phyloP scores from a whole-genome alignment of 2,888 invertebrate species.

The Macrophya annulata region DNA sequence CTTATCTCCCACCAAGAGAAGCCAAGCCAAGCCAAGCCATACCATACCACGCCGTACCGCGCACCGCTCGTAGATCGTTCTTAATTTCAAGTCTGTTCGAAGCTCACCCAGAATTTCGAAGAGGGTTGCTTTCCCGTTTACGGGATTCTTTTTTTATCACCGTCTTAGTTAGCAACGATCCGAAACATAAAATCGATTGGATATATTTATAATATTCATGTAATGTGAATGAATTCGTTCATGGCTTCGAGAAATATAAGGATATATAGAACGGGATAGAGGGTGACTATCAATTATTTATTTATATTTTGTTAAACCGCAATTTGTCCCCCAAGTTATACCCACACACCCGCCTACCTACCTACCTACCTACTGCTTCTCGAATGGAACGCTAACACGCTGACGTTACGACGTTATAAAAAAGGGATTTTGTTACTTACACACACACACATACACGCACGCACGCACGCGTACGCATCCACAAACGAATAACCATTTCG shows the following conservation, averaged over 20 bases:
- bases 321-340: slow-evolving; percentile 12
- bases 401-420: slow-evolving; percentile 29
- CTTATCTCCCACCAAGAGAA: background rate
- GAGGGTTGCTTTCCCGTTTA: background rate
- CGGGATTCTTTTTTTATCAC: background rate
- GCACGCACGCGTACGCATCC: background rate
- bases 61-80: background rate
- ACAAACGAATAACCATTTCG: slow-evolving; percentile 13
- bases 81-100: slow-evolving; percentile 33
- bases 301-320: slow-evolving; percentile 10
- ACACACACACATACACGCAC: background rate
- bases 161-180: background rate
- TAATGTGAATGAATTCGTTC: background rate
- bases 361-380: background rate
- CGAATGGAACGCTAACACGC: slow-evolving; percentile 12
- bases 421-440: slow-evolving; percentile 8
- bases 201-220: background rate
- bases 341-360: background rate
- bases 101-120: background rate
- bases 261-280: background rate
- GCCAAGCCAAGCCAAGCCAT: background rate
- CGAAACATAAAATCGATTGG: background rate
- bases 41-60: background rate
- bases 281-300: background rate
- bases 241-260: background rate